Evolutionary conservation across 2,888 invertebrate species (phyloP), one percentile per base, ranked within the genome.

Genomic region (Polietes domitor): DNA sequence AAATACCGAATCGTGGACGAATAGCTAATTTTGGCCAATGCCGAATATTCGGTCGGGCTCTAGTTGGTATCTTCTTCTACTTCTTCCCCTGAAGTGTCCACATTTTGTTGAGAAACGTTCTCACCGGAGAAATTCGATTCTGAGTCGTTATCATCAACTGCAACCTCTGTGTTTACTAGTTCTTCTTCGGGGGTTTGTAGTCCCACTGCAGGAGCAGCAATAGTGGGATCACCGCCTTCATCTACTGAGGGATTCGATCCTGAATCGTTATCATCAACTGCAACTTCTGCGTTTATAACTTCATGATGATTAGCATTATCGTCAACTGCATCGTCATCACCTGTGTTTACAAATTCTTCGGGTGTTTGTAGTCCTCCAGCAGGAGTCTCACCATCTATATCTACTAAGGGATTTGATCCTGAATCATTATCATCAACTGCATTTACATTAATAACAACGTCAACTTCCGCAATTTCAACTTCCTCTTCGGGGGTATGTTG

Each of bases 111-210:
- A n/a, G n/a, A n/a, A n/a, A n/a, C n/a, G n/a, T n/a, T n/a, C n/a
- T n/a, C n/a, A n/a, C n/a, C n/a, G n/a, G 10, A 2, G 10, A 12
- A n/a, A 2, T 50, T 50, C n/a, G n/a, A n/a, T n/a, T n/a, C 50
- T 50, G n/a, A n/a, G n/a, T n/a, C n/a, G n/a, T n/a, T n/a, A n/a
- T 50, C 50, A n/a, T 50, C 50, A 50, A 50, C 17, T 50, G 50
- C n/a, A 4, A 17, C 17, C 2, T 50, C 7, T 5, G 17, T 17
- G 50, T 15, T 37, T 37, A 9, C 10, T 7, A 2, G 10, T 2
- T 55, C 55, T n/a, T n/a, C 37, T 3, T 37, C 37, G 4, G 37
- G 1, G 32, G 32, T 32, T 32, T 3, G 32, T 7, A 43, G 2
- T 43, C 10, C 43, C 10, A 15, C 43, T 9, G n/a, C 43, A 2